These are phyloP conservation scores for Charadrius vociferus DNA, from an alignment of 2,113 vertebrate genomes.

Conservation along the genomic window DNA sequence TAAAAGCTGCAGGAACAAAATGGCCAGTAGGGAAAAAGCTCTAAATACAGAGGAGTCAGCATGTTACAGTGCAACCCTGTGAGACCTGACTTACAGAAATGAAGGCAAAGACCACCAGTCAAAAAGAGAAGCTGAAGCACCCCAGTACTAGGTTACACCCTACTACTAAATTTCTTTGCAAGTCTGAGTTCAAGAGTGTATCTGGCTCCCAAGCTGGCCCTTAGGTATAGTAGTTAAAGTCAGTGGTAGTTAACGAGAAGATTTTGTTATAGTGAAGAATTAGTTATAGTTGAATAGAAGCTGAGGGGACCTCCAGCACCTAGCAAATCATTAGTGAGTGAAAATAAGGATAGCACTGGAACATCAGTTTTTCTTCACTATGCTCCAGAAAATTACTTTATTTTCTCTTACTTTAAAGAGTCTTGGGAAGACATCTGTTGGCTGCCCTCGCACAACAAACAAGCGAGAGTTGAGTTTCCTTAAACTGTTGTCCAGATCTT, in stretches of 20 bases:
- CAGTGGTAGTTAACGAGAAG: background rate
- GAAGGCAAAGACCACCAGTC: background rate
- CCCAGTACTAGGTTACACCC: background rate
- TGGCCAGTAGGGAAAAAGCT: background rate
- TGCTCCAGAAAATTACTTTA: background rate
- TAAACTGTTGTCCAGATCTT: constrained; percentile 92
- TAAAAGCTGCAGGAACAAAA: background rate
- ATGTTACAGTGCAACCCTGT: background rate
- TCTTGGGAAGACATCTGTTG: constrained; percentile 92
- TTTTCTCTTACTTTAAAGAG: constrained; percentile 89
- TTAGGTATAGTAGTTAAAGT: background rate
- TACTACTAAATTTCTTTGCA: background rate
- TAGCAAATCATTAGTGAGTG: background rate
- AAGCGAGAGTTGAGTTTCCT: constrained; percentile 93
- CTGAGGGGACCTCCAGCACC: background rate
- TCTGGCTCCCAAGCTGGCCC: background rate
- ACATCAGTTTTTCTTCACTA: background rate
- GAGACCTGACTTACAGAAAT: background rate
- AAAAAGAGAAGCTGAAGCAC: background rate
- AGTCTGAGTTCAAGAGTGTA: background rate
- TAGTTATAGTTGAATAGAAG: background rate
- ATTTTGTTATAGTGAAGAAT: background rate
- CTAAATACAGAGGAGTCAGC: background rate
- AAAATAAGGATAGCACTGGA: background rate
- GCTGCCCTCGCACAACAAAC: constrained; percentile 93